Evolutionary conservation across 2,888 invertebrate genomes (phyloP).

Genomic region (Aquatica leii): DNA sequence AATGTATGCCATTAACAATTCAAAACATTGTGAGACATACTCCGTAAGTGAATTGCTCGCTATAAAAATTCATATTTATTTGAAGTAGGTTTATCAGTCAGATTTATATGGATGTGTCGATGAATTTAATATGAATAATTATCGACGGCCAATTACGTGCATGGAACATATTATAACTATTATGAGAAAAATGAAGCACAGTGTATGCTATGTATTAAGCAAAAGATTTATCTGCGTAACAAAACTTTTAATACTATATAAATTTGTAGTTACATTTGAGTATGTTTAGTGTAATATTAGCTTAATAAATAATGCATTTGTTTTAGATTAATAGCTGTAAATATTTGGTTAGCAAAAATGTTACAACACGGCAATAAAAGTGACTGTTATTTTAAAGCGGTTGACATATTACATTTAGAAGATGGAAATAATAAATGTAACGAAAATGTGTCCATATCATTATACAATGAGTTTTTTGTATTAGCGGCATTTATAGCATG

Average conservation of each 20-base stretch:
- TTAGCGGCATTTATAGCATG: slow-evolving; percentile 33
- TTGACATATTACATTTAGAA: slow-evolving; percentile 39
- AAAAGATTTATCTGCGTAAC: slow-evolving; percentile 41
- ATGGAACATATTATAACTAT: slow-evolving; percentile 10
- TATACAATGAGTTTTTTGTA: slow-evolving; percentile 39
- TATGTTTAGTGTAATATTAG: slow-evolving; percentile 19
- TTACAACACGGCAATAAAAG: slow-evolving; percentile 19
- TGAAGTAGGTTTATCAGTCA: slow-evolving; percentile 36
- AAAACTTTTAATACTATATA: slow-evolving; percentile 39
- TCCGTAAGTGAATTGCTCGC: slow-evolving; percentile 44
- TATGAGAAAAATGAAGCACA: slow-evolving; percentile 32
- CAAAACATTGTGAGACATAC: slow-evolving; percentile 59
- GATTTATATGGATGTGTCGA: slow-evolving; percentile 45
- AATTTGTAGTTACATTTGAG: slow-evolving; percentile 44
- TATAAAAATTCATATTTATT: not conserved
- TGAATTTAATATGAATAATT: slow-evolving; percentile 42
- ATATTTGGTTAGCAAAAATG: slow-evolving; percentile 42
- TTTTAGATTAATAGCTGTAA: slow-evolving; percentile 38
- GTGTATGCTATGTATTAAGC: slow-evolving; percentile 41
- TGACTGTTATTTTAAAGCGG: slow-evolving; percentile 30
- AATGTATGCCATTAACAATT: slow-evolving; percentile 62
- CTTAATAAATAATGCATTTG: not conserved
- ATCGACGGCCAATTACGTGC: slow-evolving; percentile 33
- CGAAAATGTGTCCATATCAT: slow-evolving; percentile 17
- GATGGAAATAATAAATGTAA: slow-evolving; percentile 24